Conservation (phyloP, 2,888 invertebrate genomes). For the Agriotes lineatus region DNA sequence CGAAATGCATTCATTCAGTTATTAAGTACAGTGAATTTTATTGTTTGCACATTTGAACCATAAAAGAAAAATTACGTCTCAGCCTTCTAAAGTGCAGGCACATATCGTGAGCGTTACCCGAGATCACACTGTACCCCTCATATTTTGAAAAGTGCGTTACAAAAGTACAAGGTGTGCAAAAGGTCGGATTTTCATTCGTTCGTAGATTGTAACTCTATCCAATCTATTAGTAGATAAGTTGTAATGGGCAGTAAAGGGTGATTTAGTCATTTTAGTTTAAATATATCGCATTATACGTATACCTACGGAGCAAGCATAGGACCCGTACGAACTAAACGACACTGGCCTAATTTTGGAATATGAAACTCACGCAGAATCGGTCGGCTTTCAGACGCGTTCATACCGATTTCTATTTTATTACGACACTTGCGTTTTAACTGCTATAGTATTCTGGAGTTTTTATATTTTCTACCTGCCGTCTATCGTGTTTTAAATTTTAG, state of each 20-base stretch:
- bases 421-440: conserved; percentile 12
- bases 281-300: conserved; percentile 30
- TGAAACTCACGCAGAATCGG: conserved; percentile 1
- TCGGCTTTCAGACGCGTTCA: background rate
- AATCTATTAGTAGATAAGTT: conserved; percentile 27
- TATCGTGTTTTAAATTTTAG: conserved; percentile 7
- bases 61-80: no score
- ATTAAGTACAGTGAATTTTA: no score
- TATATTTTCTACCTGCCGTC: background rate
- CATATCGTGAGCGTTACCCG: no score
- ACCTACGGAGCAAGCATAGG: conserved; percentile 27
- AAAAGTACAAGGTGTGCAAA: conserved; percentile 22
- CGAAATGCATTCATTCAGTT: no score
- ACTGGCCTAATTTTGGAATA: conserved; percentile 42
- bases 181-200: conserved; percentile 16
- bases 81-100: no score
- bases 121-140: no score
- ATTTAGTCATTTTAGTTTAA: conserved; percentile 41
- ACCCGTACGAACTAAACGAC: conserved; percentile 26
- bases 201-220: conserved; percentile 25
- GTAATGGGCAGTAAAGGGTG: conserved; percentile 33
- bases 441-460: conserved; percentile 32
- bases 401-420: background rate
- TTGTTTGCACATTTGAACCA: no score
- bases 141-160: conserved; percentile 27